Evolutionary conservation across 2,113 vertebrate genomes (phyloP).

Genomic region (Cololabis saira): DNA sequence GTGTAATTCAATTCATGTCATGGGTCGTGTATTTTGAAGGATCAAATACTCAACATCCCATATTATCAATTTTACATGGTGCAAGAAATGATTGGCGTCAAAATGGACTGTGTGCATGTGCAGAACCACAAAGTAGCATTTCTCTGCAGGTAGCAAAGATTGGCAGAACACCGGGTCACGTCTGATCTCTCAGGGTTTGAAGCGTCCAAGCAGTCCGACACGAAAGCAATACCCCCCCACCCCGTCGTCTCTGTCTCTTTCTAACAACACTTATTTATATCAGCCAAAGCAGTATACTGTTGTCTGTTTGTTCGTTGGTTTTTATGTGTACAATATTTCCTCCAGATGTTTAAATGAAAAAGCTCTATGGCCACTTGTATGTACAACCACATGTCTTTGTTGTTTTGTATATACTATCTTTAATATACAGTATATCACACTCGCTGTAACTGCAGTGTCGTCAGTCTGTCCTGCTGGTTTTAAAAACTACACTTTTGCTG

Average conservation of each 20-base stretch:
- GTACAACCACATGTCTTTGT: conserved; percentile 82
- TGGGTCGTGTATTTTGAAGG: too few relatives aligned
- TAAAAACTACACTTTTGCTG: conserved; percentile 73
- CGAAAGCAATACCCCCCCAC: conserved; percentile 83
- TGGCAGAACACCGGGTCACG: too few relatives aligned
- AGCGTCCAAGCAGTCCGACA: conserved; percentile 73
- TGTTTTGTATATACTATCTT: conserved; percentile 91
- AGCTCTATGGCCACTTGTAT: conserved; percentile 93
- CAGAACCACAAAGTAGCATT: too few relatives aligned
- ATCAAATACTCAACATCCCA: too few relatives aligned
- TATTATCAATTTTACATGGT: too few relatives aligned
- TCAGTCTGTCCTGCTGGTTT: conserved; percentile 66
- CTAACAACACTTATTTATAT: conserved; percentile 83
- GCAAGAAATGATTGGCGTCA: too few relatives aligned
- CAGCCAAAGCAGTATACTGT: conserved; percentile 94
- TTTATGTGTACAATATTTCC: conserved; percentile 80
- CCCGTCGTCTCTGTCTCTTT: conserved; percentile 20
- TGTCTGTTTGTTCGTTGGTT: too few relatives aligned
- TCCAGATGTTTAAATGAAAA: conserved; percentile 85
- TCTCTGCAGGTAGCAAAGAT: too few relatives aligned
- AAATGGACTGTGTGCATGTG: too few relatives aligned
- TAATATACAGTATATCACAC: conserved; percentile 88
- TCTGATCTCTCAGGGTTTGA: conserved; percentile 70
- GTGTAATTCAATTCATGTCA: too few relatives aligned
- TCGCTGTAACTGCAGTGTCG: conserved; percentile 88